phyloP scores from a whole-genome alignment of 2,113 vertebrate species.

The Eudyptes chrysolophus region DNA sequence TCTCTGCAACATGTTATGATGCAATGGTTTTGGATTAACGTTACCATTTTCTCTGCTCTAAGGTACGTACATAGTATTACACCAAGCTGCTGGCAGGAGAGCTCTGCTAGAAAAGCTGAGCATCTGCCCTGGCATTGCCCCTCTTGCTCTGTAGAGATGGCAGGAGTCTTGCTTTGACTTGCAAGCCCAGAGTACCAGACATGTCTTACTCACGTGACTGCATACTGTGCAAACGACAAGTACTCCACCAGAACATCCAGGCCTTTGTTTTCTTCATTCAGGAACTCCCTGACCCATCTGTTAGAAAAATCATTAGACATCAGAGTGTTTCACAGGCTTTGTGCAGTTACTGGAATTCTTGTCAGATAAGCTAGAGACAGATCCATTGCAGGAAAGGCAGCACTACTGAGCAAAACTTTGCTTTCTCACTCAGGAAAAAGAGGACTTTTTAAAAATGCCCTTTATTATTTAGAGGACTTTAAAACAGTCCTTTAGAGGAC shows the following conservation, averaged over 20 bases:
- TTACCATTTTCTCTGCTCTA: background rate
- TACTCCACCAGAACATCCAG: slow-evolving; percentile 97
- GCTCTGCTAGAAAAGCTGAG: background rate
- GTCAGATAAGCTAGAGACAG: background rate
- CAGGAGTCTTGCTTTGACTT: background rate
- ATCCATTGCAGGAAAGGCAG: background rate
- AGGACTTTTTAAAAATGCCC: rapidly evolving
- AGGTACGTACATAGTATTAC: rapidly evolving
- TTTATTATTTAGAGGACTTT: background rate
- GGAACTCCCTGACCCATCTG: slow-evolving; percentile 98
- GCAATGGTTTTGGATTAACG: background rate
- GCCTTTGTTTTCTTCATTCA: slow-evolving; percentile 98
- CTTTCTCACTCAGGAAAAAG: background rate
- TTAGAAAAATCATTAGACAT: background rate
- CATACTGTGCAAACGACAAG: slow-evolving; percentile 96
- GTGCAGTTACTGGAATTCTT: background rate
- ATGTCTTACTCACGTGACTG: slow-evolving; percentile 91
- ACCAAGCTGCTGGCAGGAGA: background rate
- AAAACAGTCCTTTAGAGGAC: background rate
- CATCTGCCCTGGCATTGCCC: background rate
- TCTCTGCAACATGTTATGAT: background rate
- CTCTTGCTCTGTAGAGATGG: background rate
- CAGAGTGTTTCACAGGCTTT: background rate
- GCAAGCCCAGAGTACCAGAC: background rate
- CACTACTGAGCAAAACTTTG: background rate